Base-by-base conservation (phyloP, 2,888 invertebrate species). In the Glaucopsyche alexis region DNA sequence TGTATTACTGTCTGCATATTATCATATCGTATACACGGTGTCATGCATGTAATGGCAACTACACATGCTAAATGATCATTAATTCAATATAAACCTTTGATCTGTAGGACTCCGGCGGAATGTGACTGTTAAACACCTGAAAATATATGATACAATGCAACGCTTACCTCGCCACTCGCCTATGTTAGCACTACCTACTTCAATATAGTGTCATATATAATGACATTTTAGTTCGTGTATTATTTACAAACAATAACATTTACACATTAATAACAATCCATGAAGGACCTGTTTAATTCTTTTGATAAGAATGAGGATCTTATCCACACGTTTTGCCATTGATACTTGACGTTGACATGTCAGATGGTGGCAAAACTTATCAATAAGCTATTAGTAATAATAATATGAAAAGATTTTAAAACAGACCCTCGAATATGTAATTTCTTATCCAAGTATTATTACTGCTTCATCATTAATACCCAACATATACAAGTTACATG, bases 71-170 rank as follows among this genome's bases (percentile, higher is more conserved):
- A 92, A 79, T 87, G 87, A 89, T 86, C 83, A 88, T 91, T 85
- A 89, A 91, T 83, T 89, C 87, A 94, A 94, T 94, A 95, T 94
- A 95, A 95, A 96, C 96, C 96, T 97, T 97, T 94, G 97, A 96
- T 95, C 97, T 96, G 95, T 96, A 97, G 90, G 97, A 96, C 94
- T 97, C 97, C 95, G 96, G 96, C 94, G 96, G 96, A 95, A 97
- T 96, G 95, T 98, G 98, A 95, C 97, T 97, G 96, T 97, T 98
- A 95, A 97, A 97, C 90, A 97, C 97, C 97, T 97, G 95, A 90
- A 96, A 69, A 96, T 94, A 91, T 90, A 92, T 85, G 85, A 90
- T 84, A 91, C 84, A 89, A 90, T 91, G 90, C 89, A 90, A 88
- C 90, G 87, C 86, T 85, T 47, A 19, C 69, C 49, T 69, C 47